Conservation (phyloP, 2,797 vertebrate species). For the Mionectes olivaceus region DNA sequence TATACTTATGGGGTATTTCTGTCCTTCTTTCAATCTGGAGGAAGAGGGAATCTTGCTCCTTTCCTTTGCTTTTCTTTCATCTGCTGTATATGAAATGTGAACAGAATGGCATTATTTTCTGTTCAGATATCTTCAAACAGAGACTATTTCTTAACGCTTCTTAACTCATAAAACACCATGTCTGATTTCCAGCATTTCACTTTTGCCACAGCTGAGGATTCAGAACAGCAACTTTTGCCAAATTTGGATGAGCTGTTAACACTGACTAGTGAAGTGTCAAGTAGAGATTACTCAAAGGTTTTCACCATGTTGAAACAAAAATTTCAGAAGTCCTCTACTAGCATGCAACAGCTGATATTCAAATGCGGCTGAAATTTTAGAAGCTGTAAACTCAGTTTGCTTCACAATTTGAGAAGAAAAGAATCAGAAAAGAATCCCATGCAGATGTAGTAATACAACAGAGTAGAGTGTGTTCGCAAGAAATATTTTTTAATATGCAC, state of each 20-base stretch:
- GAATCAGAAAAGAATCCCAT: neutral
- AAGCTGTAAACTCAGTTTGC: neutral
- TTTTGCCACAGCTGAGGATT: neutral
- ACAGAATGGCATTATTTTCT: neutral
- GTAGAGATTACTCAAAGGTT: neutral
- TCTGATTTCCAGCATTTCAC: neutral
- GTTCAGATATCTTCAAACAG: neutral
- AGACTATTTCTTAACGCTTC: neutral
- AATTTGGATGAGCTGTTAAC: neutral
- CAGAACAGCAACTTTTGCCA: neutral
- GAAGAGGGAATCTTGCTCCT: neutral
- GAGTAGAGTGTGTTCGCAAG: neutral
- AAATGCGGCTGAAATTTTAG: neutral
- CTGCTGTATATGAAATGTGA: neutral
- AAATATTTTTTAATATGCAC: neutral
- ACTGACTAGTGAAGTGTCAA: neutral
- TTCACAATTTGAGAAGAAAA: neutral
- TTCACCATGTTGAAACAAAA: neutral
- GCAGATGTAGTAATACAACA: neutral
- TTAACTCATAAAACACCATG: neutral
- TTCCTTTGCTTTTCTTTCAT: neutral
- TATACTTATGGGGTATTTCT: neutral
- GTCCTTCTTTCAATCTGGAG: neutral
- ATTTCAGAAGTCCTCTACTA: neutral
- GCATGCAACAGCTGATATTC: neutral